Base-by-base conservation (phyloP, 2,113 vertebrate species). In the Protobothrops mucrosquamatus region DNA sequence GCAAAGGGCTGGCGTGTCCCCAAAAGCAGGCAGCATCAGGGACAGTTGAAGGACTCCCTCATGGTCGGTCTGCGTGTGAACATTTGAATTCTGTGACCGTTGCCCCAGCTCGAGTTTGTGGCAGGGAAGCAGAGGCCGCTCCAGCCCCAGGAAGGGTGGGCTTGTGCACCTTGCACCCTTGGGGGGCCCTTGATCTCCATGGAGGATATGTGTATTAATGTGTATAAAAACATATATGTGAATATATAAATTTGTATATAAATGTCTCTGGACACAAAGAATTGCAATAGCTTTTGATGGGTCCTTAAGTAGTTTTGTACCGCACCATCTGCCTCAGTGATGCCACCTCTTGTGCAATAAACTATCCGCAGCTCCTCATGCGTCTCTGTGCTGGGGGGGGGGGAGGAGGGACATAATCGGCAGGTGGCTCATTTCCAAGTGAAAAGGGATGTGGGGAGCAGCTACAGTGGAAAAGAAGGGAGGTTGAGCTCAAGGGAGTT, bases 311-410 rank as follows among this genome's bases (percentile, higher is more conserved):
- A 88, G 90, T 95, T 94, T 96, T 93, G 95, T 97, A 94, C 95
- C 7, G 94, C 96, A 88, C 93, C 93, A 59, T 93, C 94, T 89
- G 96, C 97, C 96, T 95, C 81, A 57, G 95, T 91, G 87, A 96
- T 59, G 96, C 96, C 90, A 55, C 95, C 97, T 97, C 95, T 95
- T 95, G 98, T 98, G 98, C 98, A 98, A 98, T 98, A 98, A 98
- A 98, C 0, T 55, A 88, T 97, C 92, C 96, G 96, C 97, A 97
- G 97, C 97, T 94, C 91, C 94, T 81, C 94, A 92, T 87, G 61
- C 54, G 61, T 46, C 57, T 95, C 93, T 93, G 29, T 85, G 48
- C 34, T 55, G 22, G 3, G 3, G 56, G 5, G 1, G 34, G 2
- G 34, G 87, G 5, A n/a, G n/a, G 46, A 4, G 12, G 48, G 46